phyloP scores from a whole-genome alignment of 2,113 vertebrate genomes.

The Caretta caretta region DNA sequence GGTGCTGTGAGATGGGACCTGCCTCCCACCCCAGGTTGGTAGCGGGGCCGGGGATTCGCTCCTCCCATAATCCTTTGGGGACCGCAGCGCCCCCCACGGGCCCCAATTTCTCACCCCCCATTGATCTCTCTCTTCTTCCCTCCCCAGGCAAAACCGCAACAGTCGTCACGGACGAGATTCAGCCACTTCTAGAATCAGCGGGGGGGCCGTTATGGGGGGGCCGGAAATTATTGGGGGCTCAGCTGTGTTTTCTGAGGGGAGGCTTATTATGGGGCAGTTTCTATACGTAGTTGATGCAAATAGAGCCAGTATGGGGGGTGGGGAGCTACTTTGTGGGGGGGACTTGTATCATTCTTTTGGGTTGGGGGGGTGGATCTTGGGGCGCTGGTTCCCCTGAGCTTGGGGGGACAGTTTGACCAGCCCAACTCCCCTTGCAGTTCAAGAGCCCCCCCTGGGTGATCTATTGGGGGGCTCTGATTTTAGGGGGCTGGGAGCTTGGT shows the following conservation, averaged over 20 bases:
- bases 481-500: neutral
- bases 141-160: neutral
- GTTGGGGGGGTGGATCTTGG: neutral
- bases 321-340: too few relatives aligned
- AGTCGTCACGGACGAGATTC: neutral
- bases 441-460: too few relatives aligned
- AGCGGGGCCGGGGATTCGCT: too few relatives aligned
- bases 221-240: neutral
- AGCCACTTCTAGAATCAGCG: neutral
- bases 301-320: neutral
- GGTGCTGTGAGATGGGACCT: neutral
- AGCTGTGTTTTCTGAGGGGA: neutral
- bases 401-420: neutral
- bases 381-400: neutral
- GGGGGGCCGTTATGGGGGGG: neutral
- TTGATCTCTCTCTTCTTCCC: neutral
- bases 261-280: neutral
- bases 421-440: neutral
- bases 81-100: neutral
- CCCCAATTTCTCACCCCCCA: neutral
- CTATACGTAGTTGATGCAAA: neutral
- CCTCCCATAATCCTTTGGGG: too few relatives aligned
- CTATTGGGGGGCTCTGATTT: neutral
- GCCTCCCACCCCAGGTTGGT: neutral
- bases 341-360: neutral